Evolutionary conservation across 2,797 vertebrate genomes (phyloP), one percentile per base, ranked within the genome.

Genomic region (Orientallactaga sibirica): DNA sequence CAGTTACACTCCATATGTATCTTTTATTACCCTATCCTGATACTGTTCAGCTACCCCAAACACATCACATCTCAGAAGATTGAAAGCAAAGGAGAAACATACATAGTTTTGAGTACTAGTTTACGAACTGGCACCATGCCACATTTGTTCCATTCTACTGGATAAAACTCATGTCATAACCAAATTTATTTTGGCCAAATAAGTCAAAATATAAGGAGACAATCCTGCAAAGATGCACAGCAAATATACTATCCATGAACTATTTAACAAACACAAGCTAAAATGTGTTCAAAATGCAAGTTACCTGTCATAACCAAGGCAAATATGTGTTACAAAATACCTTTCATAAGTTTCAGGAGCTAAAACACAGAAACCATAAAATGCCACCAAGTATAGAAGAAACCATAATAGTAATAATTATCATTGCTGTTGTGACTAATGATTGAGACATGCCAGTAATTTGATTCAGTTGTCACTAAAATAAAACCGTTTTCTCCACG

Each of bases 311-410:
- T 33, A 43, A 3, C 48, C 77, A 88, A 24, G 2, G 19, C 48
- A 90, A 78, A 79, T 79, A 9, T 91, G 14, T 66, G 61, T 79
- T 76, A 55, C 67, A 14, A 80, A 91, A 43, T 78, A 76, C 62
- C 22, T 61, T 91, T 27, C 25, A 86, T 90, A 64, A 95, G 67
- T 77, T 80, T 8, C 22, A 62, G 37, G 82, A 80, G 64, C 68
- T 43, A 64, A 94, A 92, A 90, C 37, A 61, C 8, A 62, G 68
- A 90, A 90, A 86, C 9, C 52, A 67, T 67, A 90, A 90, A 93
- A 88, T 86, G 7, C 14, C 66, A 4, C n/a, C 71, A 79, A 93
- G 87, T 75, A 71, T 5, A 55, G 19, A 91, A 82, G n/a, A 74
- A 82, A 62, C 5, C 75, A 22, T 81, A 79, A 71, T 29, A 76